Conservation (phyloP, 1,140 invertebrate species). For the Brachionus calyciflorus region DNA sequence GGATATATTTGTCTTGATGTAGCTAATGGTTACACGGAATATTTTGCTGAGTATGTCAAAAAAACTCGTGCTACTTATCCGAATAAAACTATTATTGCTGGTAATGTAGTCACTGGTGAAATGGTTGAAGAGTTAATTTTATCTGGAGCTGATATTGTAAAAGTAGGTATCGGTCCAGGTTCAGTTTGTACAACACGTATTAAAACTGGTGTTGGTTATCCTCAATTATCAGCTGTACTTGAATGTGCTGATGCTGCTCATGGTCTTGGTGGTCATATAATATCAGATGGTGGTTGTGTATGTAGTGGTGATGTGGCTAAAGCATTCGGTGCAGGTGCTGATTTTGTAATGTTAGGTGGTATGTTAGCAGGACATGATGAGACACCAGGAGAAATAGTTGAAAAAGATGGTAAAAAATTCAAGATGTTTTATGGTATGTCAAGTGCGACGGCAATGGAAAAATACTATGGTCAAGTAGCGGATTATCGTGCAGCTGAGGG, state of each 20-base stretch:
- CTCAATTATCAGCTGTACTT: constrained; percentile 85
- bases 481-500: too few relatives aligned
- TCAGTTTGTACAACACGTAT: constrained; percentile 84
- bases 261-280: constrained; percentile 65
- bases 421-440: constrained; percentile 97
- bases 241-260: constrained; percentile 95
- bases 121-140: constrained; percentile 92
- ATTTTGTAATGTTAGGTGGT: constrained; percentile 93
- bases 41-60: constrained; percentile 84
- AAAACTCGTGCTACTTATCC: constrained; percentile 76
- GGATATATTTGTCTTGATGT: constrained; percentile 85
- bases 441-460: constrained; percentile 85
- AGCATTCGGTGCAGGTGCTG: constrained; percentile 88
- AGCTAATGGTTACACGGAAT: constrained; percentile 92
- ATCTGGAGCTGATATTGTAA: constrained; percentile 89
- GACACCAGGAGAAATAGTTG: constrained; percentile 80
- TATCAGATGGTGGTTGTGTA: constrained; percentile 84
- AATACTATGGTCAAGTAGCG: constrained; percentile 71
- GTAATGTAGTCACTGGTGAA: constrained; percentile 92
- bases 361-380: constrained; percentile 93
- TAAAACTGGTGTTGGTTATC: constrained; percentile 89
- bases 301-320: constrained; percentile 90
- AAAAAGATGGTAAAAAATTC: constrained; percentile 77
- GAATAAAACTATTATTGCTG: constrained; percentile 84
- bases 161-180: constrained; percentile 91